Percentiles rank a stretch among this genome's conserved stretches.
Evolutionary conservation across 1,140 invertebrate species (phyloP).

Genomic region (Galendromus occidentalis): DNA sequence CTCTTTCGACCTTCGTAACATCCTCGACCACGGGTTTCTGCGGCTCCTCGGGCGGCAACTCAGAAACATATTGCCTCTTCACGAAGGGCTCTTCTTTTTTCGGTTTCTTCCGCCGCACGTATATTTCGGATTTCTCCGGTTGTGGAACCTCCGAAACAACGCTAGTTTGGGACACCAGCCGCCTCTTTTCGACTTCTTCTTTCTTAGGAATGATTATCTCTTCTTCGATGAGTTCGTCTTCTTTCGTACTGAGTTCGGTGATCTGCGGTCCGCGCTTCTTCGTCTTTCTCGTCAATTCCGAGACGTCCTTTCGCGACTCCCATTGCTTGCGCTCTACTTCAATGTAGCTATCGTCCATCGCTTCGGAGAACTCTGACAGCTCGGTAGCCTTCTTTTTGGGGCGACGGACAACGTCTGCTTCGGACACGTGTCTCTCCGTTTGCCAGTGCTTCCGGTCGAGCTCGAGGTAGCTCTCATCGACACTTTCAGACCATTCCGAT

Average conservation of each 20-base stretch:
- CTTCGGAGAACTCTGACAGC: neutral
- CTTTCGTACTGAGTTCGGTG: neutral
- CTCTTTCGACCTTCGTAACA: neutral
- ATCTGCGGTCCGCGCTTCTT: neutral
- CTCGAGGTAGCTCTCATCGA: neutral
- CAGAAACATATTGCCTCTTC: neutral
- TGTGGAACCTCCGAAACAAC: neutral
- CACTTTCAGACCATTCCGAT: neutral
- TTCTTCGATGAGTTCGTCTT: neutral
- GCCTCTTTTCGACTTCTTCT: neutral
- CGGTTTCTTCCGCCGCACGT: neutral
- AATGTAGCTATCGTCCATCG: neutral
- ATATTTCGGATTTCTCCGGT: neutral
- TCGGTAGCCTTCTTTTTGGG: conserved; percentile 9
- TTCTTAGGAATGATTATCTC: neutral
- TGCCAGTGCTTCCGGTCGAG: neutral
- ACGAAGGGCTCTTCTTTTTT: neutral
- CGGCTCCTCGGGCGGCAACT: neutral
- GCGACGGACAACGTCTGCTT: neutral
- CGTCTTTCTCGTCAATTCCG: neutral
- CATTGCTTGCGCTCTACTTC: conserved; percentile 14
- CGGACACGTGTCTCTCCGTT: conserved; percentile 1
- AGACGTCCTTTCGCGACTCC: neutral
- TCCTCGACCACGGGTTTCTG: conserved; percentile 2
- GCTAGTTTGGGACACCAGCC: neutral